A percentile compares a stretch with the other conserved stretches of the same genome.
These are phyloP conservation scores for Littorina saxatilis DNA, from an alignment of 1,140 invertebrate species.

Conservation along the genomic window DNA sequence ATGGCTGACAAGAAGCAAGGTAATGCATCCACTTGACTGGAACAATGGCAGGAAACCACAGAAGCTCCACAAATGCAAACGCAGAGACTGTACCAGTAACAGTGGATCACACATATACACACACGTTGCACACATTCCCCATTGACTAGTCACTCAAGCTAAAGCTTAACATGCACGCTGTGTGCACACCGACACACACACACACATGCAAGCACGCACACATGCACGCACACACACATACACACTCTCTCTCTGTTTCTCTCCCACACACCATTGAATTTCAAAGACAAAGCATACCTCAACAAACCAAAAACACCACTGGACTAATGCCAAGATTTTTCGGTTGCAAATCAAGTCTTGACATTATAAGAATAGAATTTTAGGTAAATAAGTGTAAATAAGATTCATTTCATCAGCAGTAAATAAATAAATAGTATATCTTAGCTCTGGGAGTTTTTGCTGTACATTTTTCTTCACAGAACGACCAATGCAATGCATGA, in stretches of 20 bases:
- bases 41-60: too few relatives aligned
- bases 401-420: conserved; percentile 35
- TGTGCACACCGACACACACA: too few relatives aligned
- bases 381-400: conserved; percentile 36
- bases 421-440: conserved; percentile 33
- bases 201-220: neutral
- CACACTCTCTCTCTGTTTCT: neutral
- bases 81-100: neutral
- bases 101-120: neutral
- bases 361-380: conserved; percentile 38
- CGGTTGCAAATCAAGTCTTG: conserved; percentile 7
- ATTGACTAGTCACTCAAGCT: too few relatives aligned
- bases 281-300: conserved; percentile 20
- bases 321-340: neutral
- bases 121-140: too few relatives aligned
- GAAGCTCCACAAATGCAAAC: neutral
- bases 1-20: conserved; percentile 2
- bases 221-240: neutral
- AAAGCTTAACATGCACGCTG: too few relatives aligned
- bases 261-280: neutral
- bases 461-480: conserved; percentile 4
- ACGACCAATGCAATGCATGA: neutral
- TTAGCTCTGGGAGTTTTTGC: conserved; percentile 22
- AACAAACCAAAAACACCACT: neutral
- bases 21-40: neutral